Percentiles rank a stretch among this genome's conserved stretches.
Evolutionary conservation across 2,113 vertebrate species (phyloP).

Genomic region (Planiliza haematocheilus): DNA sequence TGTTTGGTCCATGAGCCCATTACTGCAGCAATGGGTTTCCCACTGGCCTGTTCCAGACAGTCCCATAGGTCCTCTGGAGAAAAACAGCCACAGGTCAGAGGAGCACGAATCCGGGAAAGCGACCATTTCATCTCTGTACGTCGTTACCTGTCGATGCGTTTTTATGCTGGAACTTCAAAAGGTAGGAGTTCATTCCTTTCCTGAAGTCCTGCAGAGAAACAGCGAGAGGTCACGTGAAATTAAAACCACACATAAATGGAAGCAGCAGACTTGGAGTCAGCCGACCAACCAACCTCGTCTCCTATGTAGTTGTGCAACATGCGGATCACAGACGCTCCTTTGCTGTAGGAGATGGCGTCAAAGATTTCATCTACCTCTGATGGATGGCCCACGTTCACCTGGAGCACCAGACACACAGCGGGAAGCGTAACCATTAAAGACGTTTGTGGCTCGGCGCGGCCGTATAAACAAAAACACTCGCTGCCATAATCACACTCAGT

Average conservation of each 20-base stretch:
- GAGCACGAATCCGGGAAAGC: neutral
- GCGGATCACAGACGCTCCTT: conserved; percentile 98
- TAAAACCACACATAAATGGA: too few species aligned
- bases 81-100: neutral
- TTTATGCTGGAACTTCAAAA: conserved; percentile 96
- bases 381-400: conserved; percentile 97
- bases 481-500: too few species aligned
- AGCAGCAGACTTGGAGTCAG: rapidly evolving
- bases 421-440: too few species aligned
- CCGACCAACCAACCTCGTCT: conserved; percentile 88
- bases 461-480: too few species aligned
- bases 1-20: conserved; percentile 99
- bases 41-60: conserved; percentile 94
- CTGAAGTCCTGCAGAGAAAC: conserved; percentile 90
- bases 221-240: neutral
- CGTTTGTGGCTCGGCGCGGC: too few species aligned
- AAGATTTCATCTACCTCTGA: conserved; percentile 99
- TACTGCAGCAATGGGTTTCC: conserved; percentile 94
- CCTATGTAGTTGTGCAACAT: conserved; percentile 99
- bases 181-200: conserved; percentile 98
- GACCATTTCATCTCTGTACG: rapidly evolving
- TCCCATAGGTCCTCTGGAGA: conserved; percentile 96
- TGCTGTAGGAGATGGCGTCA: conserved; percentile 99
- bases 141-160: conserved; percentile 95
- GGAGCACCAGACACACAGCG: conserved; percentile 21